Base-by-base conservation (phyloP, 2,888 invertebrate species). In the Caenorhabditis sp. region DNA sequence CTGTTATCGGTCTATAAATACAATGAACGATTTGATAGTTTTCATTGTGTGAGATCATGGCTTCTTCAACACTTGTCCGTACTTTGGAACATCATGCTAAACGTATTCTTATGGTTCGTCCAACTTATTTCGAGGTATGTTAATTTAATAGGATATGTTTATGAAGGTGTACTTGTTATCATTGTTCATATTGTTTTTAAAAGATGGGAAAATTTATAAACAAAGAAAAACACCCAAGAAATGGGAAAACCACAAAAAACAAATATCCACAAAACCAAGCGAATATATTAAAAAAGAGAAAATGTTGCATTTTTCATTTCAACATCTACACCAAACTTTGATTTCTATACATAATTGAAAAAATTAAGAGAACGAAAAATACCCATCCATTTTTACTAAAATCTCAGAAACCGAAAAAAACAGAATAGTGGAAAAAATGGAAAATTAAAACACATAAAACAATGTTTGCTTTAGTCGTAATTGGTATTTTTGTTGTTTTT, bases 81-180 rank as follows among this genome's bases (percentile, higher is more conserved):
- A 66, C 66, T 57, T 36, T 74, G 14, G 74, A 74, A 54, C 74
- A 74, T 26, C 62, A 66, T 66, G 73, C 69, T 53, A 76, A 76
- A 58, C 61, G 73, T 26, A 82, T 86, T 54, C 62, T 86, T 26
- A 86, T 86, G 86, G 82, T 83, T 53, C 76, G 84, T 4, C 86
- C 86, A 14, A 85, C 84, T 5, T 80, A 83, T 68, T 86, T 86
- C 60, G 69, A 81, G 55, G 55, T 51, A 80, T 79, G 58, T 58
- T 55, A n/a, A n/a, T n/a, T n/a, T n/a, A n/a, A n/a, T n/a, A n/a
- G n/a, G n/a, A n/a, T n/a, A n/a, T n/a, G n/a, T n/a, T 58, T 21
- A 10, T 4, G 31, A 6, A 10, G 10, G 10, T 31, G 31, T 31
- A 31, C 31, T 31, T 19, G n/a, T n/a, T n/a, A n/a, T n/a, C n/a